Conservation (phyloP, 2,113 vertebrate genomes). For the Nothoprocta perdicaria region DNA sequence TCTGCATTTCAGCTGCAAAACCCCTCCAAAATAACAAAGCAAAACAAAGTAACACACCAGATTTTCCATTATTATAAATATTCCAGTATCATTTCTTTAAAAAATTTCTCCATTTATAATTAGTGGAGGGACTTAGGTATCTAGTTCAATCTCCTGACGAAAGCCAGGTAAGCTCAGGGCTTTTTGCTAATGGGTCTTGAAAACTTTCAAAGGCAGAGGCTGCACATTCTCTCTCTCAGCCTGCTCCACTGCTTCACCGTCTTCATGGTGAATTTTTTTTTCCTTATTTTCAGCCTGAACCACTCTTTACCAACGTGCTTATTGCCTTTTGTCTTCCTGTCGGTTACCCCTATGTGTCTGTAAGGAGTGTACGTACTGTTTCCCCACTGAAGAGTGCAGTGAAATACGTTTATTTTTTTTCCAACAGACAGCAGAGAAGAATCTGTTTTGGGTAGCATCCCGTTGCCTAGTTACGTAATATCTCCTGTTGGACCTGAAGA, state of each 20-base stretch:
- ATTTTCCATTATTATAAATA: neutral
- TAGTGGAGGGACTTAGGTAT: neutral
- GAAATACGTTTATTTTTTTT: constrained; percentile 15
- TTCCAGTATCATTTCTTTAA: neutral
- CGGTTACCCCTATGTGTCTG: neutral
- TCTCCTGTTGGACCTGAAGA: constrained; percentile 90
- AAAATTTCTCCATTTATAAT: fast-evolving
- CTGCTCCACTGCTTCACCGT: neutral
- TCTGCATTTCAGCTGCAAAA: neutral
- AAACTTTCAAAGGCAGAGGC: neutral
- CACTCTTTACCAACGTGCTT: fast-evolving
- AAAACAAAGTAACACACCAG: fast-evolving
- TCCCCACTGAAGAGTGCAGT: neutral
- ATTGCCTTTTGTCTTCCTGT: neutral
- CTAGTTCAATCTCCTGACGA: neutral
- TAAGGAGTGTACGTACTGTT: neutral
- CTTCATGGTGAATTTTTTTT: neutral
- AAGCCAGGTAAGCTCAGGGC: neutral
- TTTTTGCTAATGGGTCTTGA: fast-evolving
- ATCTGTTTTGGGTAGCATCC: constrained; percentile 94
- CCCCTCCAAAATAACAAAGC: neutral
- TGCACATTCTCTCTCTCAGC: neutral
- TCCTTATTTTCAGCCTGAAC: neutral
- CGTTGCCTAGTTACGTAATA: constrained; percentile 93
- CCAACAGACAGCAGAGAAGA: constrained; percentile 95